These are phyloP conservation scores for Papilio aristodemus DNA, from an alignment of 1,140 invertebrate species.

Conservation along the genomic window DNA sequence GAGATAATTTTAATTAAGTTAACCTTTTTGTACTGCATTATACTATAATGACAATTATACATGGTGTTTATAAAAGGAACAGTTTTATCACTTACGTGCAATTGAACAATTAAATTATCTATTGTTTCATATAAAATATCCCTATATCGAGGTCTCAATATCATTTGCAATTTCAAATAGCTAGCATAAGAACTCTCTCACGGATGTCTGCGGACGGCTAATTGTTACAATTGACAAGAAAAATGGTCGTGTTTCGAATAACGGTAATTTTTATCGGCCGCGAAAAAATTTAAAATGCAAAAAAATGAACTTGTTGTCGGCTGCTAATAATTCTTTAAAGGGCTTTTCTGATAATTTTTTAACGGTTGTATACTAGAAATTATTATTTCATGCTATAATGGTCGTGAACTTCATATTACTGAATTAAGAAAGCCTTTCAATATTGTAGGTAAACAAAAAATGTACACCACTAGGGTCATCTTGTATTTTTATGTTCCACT, in stretches of 20 bases:
- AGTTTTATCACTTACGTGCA: slow-evolving; percentile 37
- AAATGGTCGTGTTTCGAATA: slow-evolving; percentile 46
- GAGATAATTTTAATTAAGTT: too few species aligned
- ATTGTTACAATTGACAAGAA: slow-evolving; percentile 59
- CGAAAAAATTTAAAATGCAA: not conserved
- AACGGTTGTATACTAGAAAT: not conserved
- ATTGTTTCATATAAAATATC: slow-evolving; percentile 43
- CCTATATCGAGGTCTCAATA: slow-evolving; percentile 37
- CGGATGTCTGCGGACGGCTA: slow-evolving; percentile 45
- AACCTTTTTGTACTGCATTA: not conserved
- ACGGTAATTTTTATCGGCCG: slow-evolving; percentile 33
- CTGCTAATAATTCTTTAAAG: slow-evolving; percentile 21
- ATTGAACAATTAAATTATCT: slow-evolving; percentile 45
- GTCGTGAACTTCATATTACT: not conserved
- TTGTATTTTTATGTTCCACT: too few species aligned
- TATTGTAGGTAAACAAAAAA: too few species aligned
- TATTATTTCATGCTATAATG: not conserved
- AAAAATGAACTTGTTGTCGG: slow-evolving; percentile 5
- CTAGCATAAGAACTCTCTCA: slow-evolving; percentile 45
- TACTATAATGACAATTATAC: not conserved
- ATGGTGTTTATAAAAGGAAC: not conserved
- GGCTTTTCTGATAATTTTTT: slow-evolving; percentile 10
- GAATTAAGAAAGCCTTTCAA: not conserved
- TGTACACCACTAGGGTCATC: too few species aligned
- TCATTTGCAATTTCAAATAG: slow-evolving; percentile 55